phyloP scores from a whole-genome alignment of 2,797 vertebrate genomes.

The Pipistrellus pygmaeus region DNA sequence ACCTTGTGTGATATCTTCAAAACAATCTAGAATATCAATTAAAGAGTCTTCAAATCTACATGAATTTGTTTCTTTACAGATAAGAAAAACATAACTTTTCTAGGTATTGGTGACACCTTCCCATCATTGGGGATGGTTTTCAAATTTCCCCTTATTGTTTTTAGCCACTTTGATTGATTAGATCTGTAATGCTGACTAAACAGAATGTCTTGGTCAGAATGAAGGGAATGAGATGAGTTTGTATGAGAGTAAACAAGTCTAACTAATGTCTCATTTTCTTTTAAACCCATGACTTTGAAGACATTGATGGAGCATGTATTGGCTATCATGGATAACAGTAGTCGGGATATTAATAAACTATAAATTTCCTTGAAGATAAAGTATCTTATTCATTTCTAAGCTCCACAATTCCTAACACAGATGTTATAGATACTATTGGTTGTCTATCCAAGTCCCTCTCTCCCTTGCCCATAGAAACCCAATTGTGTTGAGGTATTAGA shows the following conservation, averaged over 20 bases:
- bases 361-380: conserved; percentile 44
- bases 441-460: not conserved
- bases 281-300: conserved; percentile 36
- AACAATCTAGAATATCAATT: conserved; percentile 7
- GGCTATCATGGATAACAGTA: not conserved
- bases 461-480: not conserved
- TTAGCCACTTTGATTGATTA: conserved; percentile 53
- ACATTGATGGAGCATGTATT: not conserved
- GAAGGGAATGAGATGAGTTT: conserved; percentile 62
- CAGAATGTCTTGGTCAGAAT: conserved; percentile 61
- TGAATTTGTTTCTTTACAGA: conserved; percentile 63
- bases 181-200: conserved; percentile 55
- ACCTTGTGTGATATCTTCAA: not conserved
- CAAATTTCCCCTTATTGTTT: conserved; percentile 62
- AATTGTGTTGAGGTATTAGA: not conserved
- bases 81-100: conserved; percentile 65
- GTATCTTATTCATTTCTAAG: conserved; percentile 6
- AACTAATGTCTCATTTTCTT: conserved; percentile 43
- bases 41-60: conserved; percentile 29
- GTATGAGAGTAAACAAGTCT: conserved; percentile 5
- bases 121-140: conserved; percentile 33
- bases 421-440: not conserved
- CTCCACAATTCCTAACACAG: not conserved
- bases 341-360: conserved; percentile 16
- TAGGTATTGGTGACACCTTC: conserved; percentile 53